Evolutionary conservation across 2,113 vertebrate genomes (phyloP), one percentile per base, ranked within the genome.

Genomic region (Colaptes auratus): DNA sequence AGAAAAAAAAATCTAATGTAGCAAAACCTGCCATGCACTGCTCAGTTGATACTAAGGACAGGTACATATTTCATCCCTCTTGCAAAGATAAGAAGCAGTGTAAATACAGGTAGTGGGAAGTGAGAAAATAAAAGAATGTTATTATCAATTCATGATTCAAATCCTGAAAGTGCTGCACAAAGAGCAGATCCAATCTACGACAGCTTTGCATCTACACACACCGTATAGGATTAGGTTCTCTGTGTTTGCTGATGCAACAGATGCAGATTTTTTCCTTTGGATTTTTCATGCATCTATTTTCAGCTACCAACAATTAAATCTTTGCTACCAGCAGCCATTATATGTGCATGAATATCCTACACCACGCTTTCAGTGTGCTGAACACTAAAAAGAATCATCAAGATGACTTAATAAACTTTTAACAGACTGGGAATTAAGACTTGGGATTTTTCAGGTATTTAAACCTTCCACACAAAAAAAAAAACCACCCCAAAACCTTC

Each of bases 91-190:
- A 91, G 78, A 56, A 72, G 85, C 64, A 58, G 2, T 52, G 90
- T 65, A 92, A 95, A 94, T 79, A 92, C 44, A 69, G 5, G 0
- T 27, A 74, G 74, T 31, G 58, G 75, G 58, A 65, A 90, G 78
- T 50, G 30, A 44, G 70, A 92, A 96, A 97, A 88, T 44, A 79
- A 65, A 65, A 94, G 42, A 39, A 82, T 86, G 75, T 95, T 96
- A 77, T 42, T 86, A 66, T 39, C n/a, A 39, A 71, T 65, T 75
- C 24, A 1, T 23, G n/a, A 21, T 52, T 82, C 64, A 94, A 64
- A 56, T 36, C 28, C 58, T 33, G 27, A 71, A 92, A 60, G 13
- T 39, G 44, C 65, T 79, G 66, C 66, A 65, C 73, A 88, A 70
- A 91, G 33, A 66, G 46, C 80, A 77, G 65, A 74, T n/a, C 31